Conservation (phyloP, 2,113 vertebrate species). For the Vicugna pacos region DNA sequence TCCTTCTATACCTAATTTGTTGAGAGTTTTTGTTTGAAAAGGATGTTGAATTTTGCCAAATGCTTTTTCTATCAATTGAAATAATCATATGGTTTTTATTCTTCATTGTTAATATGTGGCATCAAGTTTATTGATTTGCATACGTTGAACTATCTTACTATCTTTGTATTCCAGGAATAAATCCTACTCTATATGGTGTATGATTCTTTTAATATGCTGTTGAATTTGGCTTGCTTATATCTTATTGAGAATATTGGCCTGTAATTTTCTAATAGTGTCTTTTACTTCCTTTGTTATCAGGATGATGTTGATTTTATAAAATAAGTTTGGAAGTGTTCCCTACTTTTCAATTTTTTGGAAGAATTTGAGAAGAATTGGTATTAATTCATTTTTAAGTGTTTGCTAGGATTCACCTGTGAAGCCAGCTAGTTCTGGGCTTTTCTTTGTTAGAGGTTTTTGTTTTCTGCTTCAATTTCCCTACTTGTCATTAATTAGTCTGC, state of each 20-base stretch:
- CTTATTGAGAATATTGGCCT: background rate
- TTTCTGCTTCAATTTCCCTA: background rate
- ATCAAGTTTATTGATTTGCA: background rate
- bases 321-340: background rate
- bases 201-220: background rate
- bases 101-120: background rate
- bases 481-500: background rate
- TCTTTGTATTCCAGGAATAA: background rate
- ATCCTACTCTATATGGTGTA: background rate
- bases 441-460: background rate
- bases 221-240: background rate
- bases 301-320: background rate
- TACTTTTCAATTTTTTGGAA: background rate
- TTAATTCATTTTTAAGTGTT: background rate
- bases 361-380: background rate
- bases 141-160: background rate
- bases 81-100: background rate
- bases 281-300: background rate
- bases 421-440: background rate
- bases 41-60: background rate
- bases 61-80: background rate
- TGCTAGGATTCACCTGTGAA: background rate
- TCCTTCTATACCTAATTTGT: background rate
- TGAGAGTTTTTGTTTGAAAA: background rate
- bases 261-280: background rate